These are phyloP conservation scores for Dryoscopus gambensis DNA, from an alignment of 2,113 vertebrate species.

Conservation along the genomic window DNA sequence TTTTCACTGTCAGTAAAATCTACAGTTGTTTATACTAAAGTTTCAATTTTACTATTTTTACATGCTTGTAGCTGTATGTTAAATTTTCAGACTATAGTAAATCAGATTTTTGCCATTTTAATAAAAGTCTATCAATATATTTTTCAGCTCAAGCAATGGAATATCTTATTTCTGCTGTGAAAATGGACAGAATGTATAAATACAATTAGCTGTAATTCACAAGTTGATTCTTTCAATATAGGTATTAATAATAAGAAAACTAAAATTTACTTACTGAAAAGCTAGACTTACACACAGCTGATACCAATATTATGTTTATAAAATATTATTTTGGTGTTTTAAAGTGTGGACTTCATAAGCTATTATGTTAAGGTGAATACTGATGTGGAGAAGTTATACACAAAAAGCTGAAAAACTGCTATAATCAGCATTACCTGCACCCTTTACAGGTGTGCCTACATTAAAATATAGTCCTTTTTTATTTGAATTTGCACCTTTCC, in stretches of 20 bases:
- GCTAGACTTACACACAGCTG: neutral
- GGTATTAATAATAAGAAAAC: neutral
- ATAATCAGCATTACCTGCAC: neutral
- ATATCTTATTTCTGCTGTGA: neutral
- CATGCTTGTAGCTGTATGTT: neutral
- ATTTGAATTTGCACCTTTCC: neutral
- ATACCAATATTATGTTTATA: neutral
- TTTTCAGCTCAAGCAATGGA: neutral
- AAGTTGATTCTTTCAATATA: neutral
- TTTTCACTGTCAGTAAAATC: neutral
- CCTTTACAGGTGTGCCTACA: neutral
- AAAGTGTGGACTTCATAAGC: neutral
- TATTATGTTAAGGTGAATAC: neutral
- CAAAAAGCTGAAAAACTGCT: neutral
- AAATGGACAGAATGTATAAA: neutral
- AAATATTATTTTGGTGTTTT: neutral
- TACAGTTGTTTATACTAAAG: neutral
- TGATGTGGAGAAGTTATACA: neutral
- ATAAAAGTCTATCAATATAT: neutral
- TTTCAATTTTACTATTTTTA: neutral
- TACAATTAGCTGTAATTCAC: neutral
- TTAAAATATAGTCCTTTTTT: neutral
- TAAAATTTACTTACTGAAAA: neutral
- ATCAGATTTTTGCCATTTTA: neutral
- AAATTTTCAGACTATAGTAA: neutral